Evolutionary conservation across 2,888 invertebrate genomes (phyloP), one percentile per base, ranked within the genome.

Genomic region (Caenorhabditis afra): DNA sequence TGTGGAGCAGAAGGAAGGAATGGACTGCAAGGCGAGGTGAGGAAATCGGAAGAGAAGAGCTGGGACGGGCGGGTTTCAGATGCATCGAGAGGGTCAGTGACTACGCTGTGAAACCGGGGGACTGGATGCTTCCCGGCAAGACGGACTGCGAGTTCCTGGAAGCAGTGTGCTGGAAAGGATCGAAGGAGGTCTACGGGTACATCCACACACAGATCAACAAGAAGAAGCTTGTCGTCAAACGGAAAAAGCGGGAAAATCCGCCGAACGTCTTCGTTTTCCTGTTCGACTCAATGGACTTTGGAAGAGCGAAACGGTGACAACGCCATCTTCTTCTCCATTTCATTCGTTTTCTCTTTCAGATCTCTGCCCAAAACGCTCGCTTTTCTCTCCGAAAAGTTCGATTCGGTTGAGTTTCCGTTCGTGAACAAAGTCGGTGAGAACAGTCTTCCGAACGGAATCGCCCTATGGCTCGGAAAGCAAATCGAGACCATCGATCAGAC

Each of bases 391-490:
- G 62, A 52, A 22, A 57, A 39, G 0, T 18, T 74, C 16, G 80
- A 65, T 37, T 70, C 86, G 3, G 64, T 84, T 18, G 65, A 62
- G 12, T 83, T 85, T 45, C 77, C 76, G 11, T 79, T 81, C 64
- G 57, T 85, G 16, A 85, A 85, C 65, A 85, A 85, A 74, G 66
- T 85, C 20, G 86, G 82, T 3, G 41, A 71, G 47, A 85, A 86
- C 53, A 77, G 77, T 71, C 76, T 59, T 18, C 84, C 86, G 18
- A 86, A 86, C 78, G 83, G 79, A 29, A 58, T 79, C n/a, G 78
- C 79, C 11, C 65, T 86, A 1, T 79, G 73, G 75, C 75, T 79
- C 41, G 81, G 80, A 10, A 81, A 81, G 49, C 47, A 35, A 29
- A 41, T 73, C 0, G 76, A 81, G 45, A 16, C 29, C 11, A 22